Evolutionary conservation across 2,888 invertebrate species (phyloP).

Genomic region (Ceratothoa steindachneri): DNA sequence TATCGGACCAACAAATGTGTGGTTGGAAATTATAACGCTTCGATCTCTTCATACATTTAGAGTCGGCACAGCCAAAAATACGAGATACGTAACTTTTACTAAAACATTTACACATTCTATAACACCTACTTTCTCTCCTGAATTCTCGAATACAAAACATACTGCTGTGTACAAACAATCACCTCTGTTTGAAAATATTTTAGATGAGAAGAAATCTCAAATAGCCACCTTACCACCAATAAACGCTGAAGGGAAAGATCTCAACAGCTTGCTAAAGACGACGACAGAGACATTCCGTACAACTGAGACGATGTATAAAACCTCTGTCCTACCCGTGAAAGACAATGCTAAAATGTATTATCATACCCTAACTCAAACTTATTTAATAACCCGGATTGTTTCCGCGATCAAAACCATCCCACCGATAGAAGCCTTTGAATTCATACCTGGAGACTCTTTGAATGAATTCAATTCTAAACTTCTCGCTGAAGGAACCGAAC

Average conservation of each 20-base stretch:
- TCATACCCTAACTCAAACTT: constrained; percentile 81
- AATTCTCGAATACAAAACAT: constrained; percentile 53
- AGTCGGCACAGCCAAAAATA: constrained; percentile 43
- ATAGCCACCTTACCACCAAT: constrained; percentile 78
- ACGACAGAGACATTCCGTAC: constrained; percentile 87
- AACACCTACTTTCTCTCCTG: constrained; percentile 19
- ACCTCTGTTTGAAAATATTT: constrained; percentile 56
- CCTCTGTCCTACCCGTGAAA: constrained; percentile 77
- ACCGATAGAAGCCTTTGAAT: constrained; percentile 79
- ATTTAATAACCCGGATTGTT: constrained; percentile 77
- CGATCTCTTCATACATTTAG: constrained; percentile 43
- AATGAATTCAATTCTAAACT: constrained; percentile 78
- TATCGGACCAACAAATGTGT: constrained; percentile 21
- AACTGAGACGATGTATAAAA: constrained; percentile 80
- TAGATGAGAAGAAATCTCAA: constrained; percentile 50
- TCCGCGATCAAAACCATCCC: constrained; percentile 86
- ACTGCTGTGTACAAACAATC: constrained; percentile 60
- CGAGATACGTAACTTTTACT: constrained; percentile 43
- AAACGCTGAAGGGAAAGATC: constrained; percentile 75
- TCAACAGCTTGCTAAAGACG: constrained; percentile 62
- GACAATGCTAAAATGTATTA: constrained; percentile 66
- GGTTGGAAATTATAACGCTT: constrained; percentile 39
- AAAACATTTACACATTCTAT: constrained; percentile 39
- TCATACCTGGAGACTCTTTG: constrained; percentile 76
- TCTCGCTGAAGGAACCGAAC: constrained; percentile 82